These are phyloP conservation scores for Strigamia transsilvanica DNA, from an alignment of 2,888 invertebrate species.

Conservation along the genomic window DNA sequence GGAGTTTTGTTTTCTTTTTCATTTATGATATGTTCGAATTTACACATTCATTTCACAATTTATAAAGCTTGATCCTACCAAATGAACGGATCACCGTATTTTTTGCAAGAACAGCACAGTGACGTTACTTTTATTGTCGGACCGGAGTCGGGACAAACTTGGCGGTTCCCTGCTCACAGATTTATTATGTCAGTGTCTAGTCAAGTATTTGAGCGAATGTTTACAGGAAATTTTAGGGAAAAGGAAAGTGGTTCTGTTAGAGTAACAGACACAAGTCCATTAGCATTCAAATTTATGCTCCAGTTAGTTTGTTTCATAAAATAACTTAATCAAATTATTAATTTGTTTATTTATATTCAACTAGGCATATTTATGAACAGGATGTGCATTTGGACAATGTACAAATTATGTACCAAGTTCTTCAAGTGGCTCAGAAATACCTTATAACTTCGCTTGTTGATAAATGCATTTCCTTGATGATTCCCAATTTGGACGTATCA, in stretches of 20 bases:
- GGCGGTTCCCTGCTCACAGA: constrained; percentile 19
- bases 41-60: not conserved
- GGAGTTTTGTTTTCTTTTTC: not conserved
- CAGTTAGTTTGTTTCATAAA: not conserved
- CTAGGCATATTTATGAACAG: not conserved
- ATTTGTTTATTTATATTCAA: not conserved
- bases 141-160: not conserved
- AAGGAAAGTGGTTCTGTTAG: not conserved
- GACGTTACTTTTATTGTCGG: constrained; percentile 30
- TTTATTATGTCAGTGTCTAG: constrained; percentile 15
- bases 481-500: not conserved
- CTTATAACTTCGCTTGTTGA: not conserved
- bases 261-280: not conserved
- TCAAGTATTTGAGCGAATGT: constrained; percentile 35
- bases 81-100: not conserved
- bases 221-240: constrained; percentile 3
- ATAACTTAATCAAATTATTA: not conserved
- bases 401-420: constrained; percentile 14
- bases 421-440: constrained; percentile 5
- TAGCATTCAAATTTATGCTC: not conserved
- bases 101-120: not conserved
- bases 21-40: not conserved
- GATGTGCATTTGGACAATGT: constrained; percentile 18
- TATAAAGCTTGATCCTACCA: not conserved
- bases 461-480: not conserved